Evolutionary conservation across 2,888 invertebrate genomes (phyloP), one percentile per base, ranked within the genome.

Genomic region (Volucella inanis): DNA sequence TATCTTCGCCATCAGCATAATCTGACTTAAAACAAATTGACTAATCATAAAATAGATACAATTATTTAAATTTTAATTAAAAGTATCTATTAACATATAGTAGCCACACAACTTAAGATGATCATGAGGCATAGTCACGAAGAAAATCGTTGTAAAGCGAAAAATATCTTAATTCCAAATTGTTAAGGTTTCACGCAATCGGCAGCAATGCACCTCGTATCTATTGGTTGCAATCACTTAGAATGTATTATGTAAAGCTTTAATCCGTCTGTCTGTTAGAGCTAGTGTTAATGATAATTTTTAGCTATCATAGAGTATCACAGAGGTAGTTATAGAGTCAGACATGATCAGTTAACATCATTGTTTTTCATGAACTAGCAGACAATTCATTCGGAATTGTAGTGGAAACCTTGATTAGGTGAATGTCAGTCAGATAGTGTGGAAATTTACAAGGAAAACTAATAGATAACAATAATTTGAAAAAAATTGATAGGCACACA

Each of bases 161-260:
- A 31, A 65, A 65, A 9, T 54, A 31, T 65, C 14, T 50, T 65
- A 39, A 64, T 31, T 31, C 15, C 18, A 39, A 54, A 54, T 54
- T 43, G 11, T 38, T 9, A 3, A 49, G 38, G 62, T 49, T 64
- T 49, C 68, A 68, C 68, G 68, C 55, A 68, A 68, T 57, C 43
- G 55, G 38, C 15, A 38, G 4, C 14, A 43, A 4, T 14, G 15
- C 14, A 14, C 15, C 10, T 10, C 18, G 68, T 15, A 47, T 68
- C 18, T 31, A 31, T 31, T 31, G 4, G 31, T 31, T 31, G 31
- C 31, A 31, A n/a, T 31, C 31, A 15, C 18, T 52, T 15, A 38
- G 12, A 55, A 45, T 18, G 22, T 31, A n/a, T 10, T 14, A 49
- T 15, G 45, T 18, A 52, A 65, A 14, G 11, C 31, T 31, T 62